Evolutionary conservation across 2,797 vertebrate species (phyloP).

Genomic region (Atherinosoma microstoma): DNA sequence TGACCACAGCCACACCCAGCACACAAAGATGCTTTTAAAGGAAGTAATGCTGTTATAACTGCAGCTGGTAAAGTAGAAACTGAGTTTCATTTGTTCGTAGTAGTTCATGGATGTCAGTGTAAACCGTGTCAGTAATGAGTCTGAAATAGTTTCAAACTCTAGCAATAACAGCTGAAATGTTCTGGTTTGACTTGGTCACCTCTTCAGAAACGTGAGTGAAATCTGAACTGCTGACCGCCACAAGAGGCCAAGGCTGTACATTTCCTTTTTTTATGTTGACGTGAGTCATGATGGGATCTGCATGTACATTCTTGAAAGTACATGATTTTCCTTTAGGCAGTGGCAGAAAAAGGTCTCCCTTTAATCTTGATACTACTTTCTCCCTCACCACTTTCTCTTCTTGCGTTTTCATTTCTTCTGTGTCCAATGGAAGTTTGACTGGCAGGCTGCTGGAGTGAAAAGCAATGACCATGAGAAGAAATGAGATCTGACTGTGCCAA

Average conservation of each 20-base stretch:
- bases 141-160: conserved; percentile 6
- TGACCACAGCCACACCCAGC: conserved; percentile 33
- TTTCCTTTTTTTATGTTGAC: conserved; percentile 28
- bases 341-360: conserved; percentile 9
- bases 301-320: conserved; percentile 20
- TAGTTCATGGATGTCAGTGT: neutral
- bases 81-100: conserved; percentile 17
- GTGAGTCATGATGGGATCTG: conserved; percentile 29
- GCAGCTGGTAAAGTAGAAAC: conserved; percentile 5
- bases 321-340: conserved; percentile 17
- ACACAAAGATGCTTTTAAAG: neutral
- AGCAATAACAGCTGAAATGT: neutral
- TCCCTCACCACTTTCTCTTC: neutral
- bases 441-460: conserved; percentile 43
- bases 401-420: neutral
- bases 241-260: conserved; percentile 7
- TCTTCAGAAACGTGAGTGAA: conserved; percentile 20
- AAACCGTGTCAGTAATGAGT: neutral
- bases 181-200: conserved; percentile 25
- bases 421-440: conserved; percentile 42
- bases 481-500: conserved; percentile 14
- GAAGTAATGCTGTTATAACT: conserved; percentile 4
- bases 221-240: conserved; percentile 27
- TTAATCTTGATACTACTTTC: neutral
- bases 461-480: conserved; percentile 21